Percentiles rank a stretch among this genome's conserved stretches.
phyloP scores from a whole-genome alignment of 2,888 invertebrate species.

The Drosophila limbata region DNA sequence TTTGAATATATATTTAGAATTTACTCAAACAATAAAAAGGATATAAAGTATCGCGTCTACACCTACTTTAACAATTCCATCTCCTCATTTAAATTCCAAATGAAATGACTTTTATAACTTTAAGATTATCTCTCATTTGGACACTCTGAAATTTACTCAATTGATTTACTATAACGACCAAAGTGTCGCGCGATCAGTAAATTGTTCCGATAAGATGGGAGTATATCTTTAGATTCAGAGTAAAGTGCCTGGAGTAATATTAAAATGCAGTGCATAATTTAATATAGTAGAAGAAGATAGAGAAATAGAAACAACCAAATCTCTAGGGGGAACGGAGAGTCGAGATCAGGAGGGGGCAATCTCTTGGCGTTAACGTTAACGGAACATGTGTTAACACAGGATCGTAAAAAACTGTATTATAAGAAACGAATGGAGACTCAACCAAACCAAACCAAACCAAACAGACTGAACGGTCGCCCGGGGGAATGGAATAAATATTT shows the following conservation, averaged over 20 bases:
- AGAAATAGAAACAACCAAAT: constrained; percentile 34
- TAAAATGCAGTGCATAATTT: constrained; percentile 36
- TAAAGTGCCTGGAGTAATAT: constrained; percentile 50
- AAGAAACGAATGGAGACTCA: constrained; percentile 34
- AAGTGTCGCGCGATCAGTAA: constrained; percentile 48
- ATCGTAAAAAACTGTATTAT: constrained; percentile 64
- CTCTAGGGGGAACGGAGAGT: not conserved
- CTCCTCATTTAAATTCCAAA: constrained; percentile 16
- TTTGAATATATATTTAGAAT: constrained; percentile 2
- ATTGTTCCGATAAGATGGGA: constrained; percentile 32
- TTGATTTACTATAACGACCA: constrained; percentile 56
- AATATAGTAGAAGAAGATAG: constrained; percentile 11
- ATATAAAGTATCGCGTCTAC: not conserved
- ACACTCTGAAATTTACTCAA: constrained; percentile 31
- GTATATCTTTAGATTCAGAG: constrained; percentile 13
- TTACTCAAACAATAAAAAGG: not conserved
- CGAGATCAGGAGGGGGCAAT: constrained; percentile 31
- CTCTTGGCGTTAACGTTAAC: constrained; percentile 60
- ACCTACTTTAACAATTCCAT: not conserved
- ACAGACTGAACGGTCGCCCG: not conserved
- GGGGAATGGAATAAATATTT: constrained; percentile 62
- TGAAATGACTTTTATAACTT: constrained; percentile 21
- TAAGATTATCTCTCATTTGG: constrained; percentile 4
- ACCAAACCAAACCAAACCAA: constrained; percentile 5
- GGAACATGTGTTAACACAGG: constrained; percentile 74